phyloP scores from a whole-genome alignment of 2,797 vertebrate genomes.

The Acanthiza pusilla region DNA sequence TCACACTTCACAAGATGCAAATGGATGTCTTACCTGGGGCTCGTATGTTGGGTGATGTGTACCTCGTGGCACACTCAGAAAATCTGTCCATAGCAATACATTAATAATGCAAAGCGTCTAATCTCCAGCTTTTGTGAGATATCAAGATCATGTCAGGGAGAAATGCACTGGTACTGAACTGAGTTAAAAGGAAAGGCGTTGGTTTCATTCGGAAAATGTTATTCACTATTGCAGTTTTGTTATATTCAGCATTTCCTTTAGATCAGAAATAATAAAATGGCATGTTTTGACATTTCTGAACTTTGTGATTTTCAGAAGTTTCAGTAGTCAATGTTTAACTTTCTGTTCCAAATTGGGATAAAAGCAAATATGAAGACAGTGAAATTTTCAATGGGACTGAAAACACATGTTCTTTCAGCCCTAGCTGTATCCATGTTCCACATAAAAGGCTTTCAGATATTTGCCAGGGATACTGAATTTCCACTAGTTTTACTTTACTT shows the following conservation, averaged over 20 bases:
- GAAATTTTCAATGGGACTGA: constrained; percentile 54
- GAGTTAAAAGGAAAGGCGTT: background rate
- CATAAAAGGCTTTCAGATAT: constrained; percentile 44
- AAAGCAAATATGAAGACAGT: constrained; percentile 49
- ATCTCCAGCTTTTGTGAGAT: background rate
- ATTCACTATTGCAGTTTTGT: constrained; percentile 13
- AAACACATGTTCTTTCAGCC: constrained; percentile 53
- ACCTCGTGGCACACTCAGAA: background rate
- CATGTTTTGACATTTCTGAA: constrained; percentile 56
- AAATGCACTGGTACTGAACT: background rate
- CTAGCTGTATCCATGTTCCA: background rate
- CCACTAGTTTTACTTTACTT: background rate
- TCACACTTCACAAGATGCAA: background rate
- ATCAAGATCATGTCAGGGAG: background rate
- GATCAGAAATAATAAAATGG: constrained; percentile 37
- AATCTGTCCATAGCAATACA: background rate
- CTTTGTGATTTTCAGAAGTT: constrained; percentile 50
- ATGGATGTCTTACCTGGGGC: background rate
- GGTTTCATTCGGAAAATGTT: constrained; percentile 24
- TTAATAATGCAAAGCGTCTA: background rate
- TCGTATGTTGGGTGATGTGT: fast-evolving
- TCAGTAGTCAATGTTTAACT: constrained; percentile 36
- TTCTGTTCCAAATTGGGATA: constrained; percentile 40
- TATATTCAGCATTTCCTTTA: constrained; percentile 30
- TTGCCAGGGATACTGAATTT: constrained; percentile 28